A percentile compares a stretch with the other conserved stretches of the same genome.
Conservation (phyloP, 2,113 vertebrate species). For the Labeo rohita region DNA sequence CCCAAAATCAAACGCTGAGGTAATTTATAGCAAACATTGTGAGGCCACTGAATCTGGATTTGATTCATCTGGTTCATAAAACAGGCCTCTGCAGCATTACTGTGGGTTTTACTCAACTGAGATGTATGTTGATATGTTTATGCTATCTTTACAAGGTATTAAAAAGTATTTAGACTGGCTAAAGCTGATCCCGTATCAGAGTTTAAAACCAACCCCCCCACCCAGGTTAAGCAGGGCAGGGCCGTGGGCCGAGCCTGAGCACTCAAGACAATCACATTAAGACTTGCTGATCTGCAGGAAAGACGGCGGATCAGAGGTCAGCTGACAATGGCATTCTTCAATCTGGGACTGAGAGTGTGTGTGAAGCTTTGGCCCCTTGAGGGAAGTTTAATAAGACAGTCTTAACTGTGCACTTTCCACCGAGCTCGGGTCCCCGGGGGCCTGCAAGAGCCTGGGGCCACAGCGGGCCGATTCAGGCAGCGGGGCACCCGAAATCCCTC, state of each 20-base stretch:
- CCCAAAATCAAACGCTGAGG: background rate
- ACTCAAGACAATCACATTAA: conserved; percentile 39
- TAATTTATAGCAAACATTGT: background rate
- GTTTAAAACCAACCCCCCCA: background rate
- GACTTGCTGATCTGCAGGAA: conserved; percentile 41
- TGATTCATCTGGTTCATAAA: background rate
- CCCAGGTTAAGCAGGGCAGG: background rate
- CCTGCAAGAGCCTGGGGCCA: conserved; percentile 28
- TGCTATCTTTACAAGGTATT: conserved; percentile 6
- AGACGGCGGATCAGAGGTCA: conserved; percentile 1
- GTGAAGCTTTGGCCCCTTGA: conserved; percentile 25
- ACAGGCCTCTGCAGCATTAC: background rate
- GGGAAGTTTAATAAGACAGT: conserved; percentile 35
- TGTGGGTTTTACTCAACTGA: background rate
- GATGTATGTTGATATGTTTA: conserved; percentile 2
- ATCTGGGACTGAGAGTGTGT: background rate
- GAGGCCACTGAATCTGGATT: too few relatives aligned
- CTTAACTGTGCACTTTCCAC: conserved; percentile 21
- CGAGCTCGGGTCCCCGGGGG: background rate
- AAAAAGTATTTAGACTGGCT: conserved; percentile 1
- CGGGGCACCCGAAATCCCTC: conserved; percentile 6
- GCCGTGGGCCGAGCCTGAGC: background rate
- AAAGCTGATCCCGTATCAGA: conserved; percentile 1
- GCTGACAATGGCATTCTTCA: conserved; percentile 34
- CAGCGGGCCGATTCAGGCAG: background rate